phyloP scores from a whole-genome alignment of 2,888 invertebrate species.

The Mongoloraphidia duomilia region DNA sequence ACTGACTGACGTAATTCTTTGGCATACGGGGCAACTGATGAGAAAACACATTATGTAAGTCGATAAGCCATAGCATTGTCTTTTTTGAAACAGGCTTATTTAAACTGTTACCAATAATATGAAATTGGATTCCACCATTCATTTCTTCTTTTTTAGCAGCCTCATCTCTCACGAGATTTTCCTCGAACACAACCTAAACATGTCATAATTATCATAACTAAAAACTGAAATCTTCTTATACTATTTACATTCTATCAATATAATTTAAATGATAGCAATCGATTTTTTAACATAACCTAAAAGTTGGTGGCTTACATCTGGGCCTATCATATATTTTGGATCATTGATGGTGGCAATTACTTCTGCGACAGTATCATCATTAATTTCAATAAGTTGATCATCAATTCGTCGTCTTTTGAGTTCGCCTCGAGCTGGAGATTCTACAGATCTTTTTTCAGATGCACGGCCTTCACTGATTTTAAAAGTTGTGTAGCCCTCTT shows the following conservation, averaged over 20 bases:
- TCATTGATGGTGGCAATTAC: slow-evolving; percentile 72
- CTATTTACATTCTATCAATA: background rate
- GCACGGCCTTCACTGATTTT: slow-evolving; percentile 43
- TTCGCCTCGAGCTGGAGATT: slow-evolving; percentile 25
- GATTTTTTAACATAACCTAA: slow-evolving; percentile 3
- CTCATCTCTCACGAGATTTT: slow-evolving; percentile 78
- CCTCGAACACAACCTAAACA: slow-evolving; percentile 57
- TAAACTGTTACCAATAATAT: slow-evolving; percentile 85
- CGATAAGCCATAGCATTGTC: slow-evolving; percentile 85
- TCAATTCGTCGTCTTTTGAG: slow-evolving; percentile 28
- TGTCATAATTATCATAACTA: background rate
- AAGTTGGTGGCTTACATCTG: slow-evolving; percentile 42
- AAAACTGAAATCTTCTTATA: background rate
- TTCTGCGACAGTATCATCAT: slow-evolving; percentile 63
- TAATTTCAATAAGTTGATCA: slow-evolving; percentile 53
- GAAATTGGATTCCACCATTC: slow-evolving; percentile 51
- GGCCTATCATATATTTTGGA: slow-evolving; percentile 70
- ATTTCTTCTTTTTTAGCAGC: slow-evolving; percentile 83
- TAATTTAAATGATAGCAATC: slow-evolving; percentile 1
- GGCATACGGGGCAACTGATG: slow-evolving; percentile 96
- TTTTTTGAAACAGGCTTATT: slow-evolving; percentile 76
- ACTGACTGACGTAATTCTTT: slow-evolving; percentile 87
- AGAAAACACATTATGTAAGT: slow-evolving; percentile 87
- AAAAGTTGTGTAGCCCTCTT: slow-evolving; percentile 52
- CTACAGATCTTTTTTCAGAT: slow-evolving; percentile 19